Percentiles rank a stretch among this genome's conserved stretches.
Evolutionary conservation across 1,140 invertebrate genomes (phyloP).

Genomic region (Manduca sexta): DNA sequence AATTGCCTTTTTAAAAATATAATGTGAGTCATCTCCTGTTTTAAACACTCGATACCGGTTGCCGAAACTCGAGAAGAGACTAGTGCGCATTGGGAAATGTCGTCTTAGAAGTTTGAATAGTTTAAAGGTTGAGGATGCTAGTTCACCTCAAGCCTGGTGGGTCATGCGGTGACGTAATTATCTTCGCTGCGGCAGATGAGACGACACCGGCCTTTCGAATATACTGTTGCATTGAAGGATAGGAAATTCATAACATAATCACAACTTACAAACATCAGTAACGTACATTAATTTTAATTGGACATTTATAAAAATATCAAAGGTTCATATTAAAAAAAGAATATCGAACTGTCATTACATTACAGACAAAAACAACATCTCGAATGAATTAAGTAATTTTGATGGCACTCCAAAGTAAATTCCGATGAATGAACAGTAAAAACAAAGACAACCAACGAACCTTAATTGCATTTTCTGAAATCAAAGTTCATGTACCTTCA

Average conservation of each 20-base stretch:
- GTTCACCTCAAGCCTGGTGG: conserved; percentile 36
- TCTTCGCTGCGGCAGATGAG: conserved; percentile 18
- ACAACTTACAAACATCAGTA: no score
- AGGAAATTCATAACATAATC: conserved; percentile 1
- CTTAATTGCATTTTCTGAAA: no score
- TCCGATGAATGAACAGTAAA: no score
- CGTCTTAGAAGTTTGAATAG: conserved; percentile 33
- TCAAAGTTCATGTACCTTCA: no score
- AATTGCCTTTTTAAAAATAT: conserved; percentile 18
- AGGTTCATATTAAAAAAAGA: no score
- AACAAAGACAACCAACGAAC: no score
- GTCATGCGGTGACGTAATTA: conserved; percentile 40
- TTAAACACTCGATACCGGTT: conserved; percentile 31
- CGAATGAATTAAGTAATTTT: no score
- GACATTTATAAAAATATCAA: no score
- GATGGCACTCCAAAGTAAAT: no score
- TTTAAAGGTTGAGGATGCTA: conserved; percentile 63
- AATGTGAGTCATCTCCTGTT: conserved; percentile 46
- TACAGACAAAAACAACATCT: no score
- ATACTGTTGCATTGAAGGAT: conserved; percentile 12
- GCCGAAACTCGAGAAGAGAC: conserved; percentile 5
- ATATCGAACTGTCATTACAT: no score
- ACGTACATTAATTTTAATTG: no score
- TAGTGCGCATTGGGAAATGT: conserved; percentile 25
- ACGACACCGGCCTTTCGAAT: conserved; percentile 32